Percentiles rank a stretch among this genome's conserved stretches.
phyloP scores from a whole-genome alignment of 2,888 invertebrate species.

The Sipunculus nudus region DNA sequence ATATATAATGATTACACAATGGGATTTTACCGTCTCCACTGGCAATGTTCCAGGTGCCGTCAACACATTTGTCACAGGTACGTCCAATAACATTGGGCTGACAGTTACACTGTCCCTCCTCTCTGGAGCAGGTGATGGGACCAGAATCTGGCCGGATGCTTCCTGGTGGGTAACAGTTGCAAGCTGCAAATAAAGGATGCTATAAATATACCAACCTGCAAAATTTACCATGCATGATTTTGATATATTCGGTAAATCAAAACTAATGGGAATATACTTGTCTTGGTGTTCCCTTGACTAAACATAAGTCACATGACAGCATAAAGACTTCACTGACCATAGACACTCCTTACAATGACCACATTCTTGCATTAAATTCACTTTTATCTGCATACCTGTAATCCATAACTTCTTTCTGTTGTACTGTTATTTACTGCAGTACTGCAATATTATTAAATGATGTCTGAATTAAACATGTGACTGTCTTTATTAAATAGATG shows the following conservation, averaged over 20 bases:
- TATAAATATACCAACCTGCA: background rate
- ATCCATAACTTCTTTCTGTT: too few relatives aligned
- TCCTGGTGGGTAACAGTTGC: constrained; percentile 87
- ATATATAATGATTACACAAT: background rate
- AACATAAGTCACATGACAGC: too few relatives aligned
- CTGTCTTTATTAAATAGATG: background rate
- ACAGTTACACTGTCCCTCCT: constrained; percentile 64
- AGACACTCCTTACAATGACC: too few relatives aligned
- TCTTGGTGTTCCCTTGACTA: too few relatives aligned
- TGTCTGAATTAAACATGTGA: too few relatives aligned
- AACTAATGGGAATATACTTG: too few relatives aligned
- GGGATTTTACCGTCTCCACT: constrained; percentile 72
- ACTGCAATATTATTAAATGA: too few relatives aligned
- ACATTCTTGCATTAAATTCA: too few relatives aligned
- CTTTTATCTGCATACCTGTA: too few relatives aligned
- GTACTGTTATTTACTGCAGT: too few relatives aligned
- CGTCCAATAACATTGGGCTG: constrained; percentile 58
- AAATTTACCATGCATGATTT: constrained; percentile 2
- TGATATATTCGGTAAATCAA: constrained; percentile 5
- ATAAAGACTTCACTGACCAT: too few relatives aligned
- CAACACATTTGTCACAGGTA: constrained; percentile 60
- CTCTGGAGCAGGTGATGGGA: constrained; percentile 54
- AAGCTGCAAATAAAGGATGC: constrained; percentile 79
- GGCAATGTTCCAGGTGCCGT: constrained; percentile 72
- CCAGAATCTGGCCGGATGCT: constrained; percentile 54